Evolutionary conservation across 2,888 invertebrate genomes (phyloP).

Genomic region (Acleris laterana): DNA sequence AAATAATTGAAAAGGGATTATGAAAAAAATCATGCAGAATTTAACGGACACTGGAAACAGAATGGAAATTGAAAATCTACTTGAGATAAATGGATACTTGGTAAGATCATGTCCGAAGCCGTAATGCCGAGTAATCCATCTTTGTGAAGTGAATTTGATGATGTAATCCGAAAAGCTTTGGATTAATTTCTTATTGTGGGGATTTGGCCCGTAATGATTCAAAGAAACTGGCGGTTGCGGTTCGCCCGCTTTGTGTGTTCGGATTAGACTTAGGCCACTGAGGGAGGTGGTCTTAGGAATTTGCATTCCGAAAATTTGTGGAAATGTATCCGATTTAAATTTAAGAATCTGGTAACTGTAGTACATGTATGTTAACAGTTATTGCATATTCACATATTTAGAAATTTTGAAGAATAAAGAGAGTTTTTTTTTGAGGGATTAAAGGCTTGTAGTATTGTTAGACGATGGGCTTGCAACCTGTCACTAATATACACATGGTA

Average conservation of each 20-base stretch:
- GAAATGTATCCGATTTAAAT: background rate
- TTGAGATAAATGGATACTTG: slow-evolving; percentile 36
- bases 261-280: slow-evolving; percentile 17
- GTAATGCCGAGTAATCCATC: slow-evolving; percentile 45
- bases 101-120: slow-evolving; percentile 32
- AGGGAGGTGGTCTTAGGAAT: slow-evolving; percentile 7
- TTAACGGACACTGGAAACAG: slow-evolving; percentile 25
- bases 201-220: slow-evolving; percentile 47
- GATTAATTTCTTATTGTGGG: slow-evolving; percentile 63
- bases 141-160: slow-evolving; percentile 64
- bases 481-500: too few species aligned
- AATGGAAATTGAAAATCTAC: slow-evolving; percentile 34
- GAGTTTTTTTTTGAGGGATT: too few species aligned
- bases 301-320: slow-evolving; percentile 14
- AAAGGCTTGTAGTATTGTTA: too few species aligned
- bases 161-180: slow-evolving; percentile 52
- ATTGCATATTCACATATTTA: too few species aligned
- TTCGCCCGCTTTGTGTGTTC: slow-evolving; percentile 15
- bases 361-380: too few species aligned
- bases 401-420: too few species aligned
- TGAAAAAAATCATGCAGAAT: slow-evolving; percentile 10
- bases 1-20: slow-evolving; percentile 18
- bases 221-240: slow-evolving; percentile 37
- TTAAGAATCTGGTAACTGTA: background rate
- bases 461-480: too few species aligned